Base-by-base conservation (phyloP, 2,888 invertebrate genomes). In the Harpalus rubripes region DNA sequence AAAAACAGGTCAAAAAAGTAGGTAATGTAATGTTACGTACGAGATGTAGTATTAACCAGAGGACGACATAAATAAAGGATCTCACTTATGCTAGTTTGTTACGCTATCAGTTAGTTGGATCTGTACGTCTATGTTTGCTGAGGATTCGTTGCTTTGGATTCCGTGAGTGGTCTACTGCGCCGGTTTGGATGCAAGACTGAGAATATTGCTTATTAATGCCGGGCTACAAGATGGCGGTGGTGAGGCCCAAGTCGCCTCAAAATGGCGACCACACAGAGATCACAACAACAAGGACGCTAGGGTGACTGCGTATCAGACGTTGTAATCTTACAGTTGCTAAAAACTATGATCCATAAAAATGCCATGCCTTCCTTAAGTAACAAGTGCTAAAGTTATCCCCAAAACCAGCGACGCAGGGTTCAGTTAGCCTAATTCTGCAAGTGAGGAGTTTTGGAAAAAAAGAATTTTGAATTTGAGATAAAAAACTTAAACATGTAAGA, bases 141-240 rank as follows among this genome's bases (percentile, higher is more conserved):
- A 74, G 78, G 58, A 78, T 84, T 84, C 84, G 84, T 84, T 84
- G 84, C 84, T 84, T 84, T 84, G 83, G 72, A 18, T 83, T 74
- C 26, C 56, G 58, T 58, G 56, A 52, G 44, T 76, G 56, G 44
- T 76, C 56, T 76, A 10, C 44, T 72, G 74, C 78, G 58, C 78
- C 39, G 78, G 76, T 56, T 74, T 68, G 32, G 22, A 52, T 76
- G 18, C 56, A 44, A 7, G 10, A 52, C 76, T 32, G 52, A 76
- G 22, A 79, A 79, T 90, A 90, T 90, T 90, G 90, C 90, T 90
- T 89, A 87, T 90, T 89, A 90, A 90, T 90, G 90, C 90, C 88
- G 10, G 12, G 68, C 72, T 63, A 81, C 56, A 41, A 74, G 32
- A 32, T 32, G 32, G 5, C 32, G 6, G 2, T 12, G 22, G 22